These are phyloP conservation scores for Armadillidium nasatum DNA, from an alignment of 1,140 invertebrate genomes.

Conservation along the genomic window DNA sequence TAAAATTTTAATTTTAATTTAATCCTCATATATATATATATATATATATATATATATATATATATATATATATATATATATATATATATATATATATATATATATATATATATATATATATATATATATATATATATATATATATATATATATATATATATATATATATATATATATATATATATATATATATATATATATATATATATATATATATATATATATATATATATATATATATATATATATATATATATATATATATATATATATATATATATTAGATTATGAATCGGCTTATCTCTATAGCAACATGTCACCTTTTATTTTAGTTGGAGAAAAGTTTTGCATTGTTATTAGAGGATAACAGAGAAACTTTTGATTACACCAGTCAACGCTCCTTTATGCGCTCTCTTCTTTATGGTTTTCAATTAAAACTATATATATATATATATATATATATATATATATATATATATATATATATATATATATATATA, in stretches of 20 bases:
- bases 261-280: conserved; percentile 14
- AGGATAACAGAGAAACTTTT: too few relatives aligned
- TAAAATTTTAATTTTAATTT: too few relatives aligned
- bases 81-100: conserved; percentile 11
- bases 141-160: neutral
- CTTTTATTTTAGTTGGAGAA: too few relatives aligned
- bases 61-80: neutral
- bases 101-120: conserved; percentile 15
- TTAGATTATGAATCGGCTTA: too few relatives aligned
- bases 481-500: too few relatives aligned
- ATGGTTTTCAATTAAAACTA: too few relatives aligned
- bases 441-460: neutral
- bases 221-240: conserved; percentile 15
- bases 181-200: neutral
- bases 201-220: neutral
- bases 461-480: neutral
- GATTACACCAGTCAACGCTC: too few relatives aligned
- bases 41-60: conserved; percentile 11
- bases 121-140: conserved; percentile 9
- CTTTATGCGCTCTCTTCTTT: too few relatives aligned
- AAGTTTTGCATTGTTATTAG: too few relatives aligned
- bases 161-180: neutral
- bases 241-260: conserved; percentile 15
- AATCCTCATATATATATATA: conserved; percentile 9
- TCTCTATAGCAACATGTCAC: too few relatives aligned